Evolutionary conservation across 2,797 vertebrate species (phyloP).

Genomic region (Picus viridis): DNA sequence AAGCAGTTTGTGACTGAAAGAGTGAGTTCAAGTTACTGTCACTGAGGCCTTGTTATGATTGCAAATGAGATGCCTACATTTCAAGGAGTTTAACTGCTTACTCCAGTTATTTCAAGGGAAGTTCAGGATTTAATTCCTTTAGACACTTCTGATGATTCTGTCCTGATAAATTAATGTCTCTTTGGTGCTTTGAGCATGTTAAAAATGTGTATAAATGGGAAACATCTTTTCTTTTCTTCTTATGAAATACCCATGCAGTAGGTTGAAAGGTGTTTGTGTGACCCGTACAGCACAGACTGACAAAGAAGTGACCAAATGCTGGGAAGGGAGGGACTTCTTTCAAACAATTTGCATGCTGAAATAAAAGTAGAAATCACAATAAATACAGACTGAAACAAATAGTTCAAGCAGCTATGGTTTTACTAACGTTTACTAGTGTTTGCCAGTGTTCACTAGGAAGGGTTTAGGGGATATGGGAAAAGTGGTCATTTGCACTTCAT

Average conservation of each 20-base stretch:
- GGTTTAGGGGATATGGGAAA: neutral
- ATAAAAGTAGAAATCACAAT: neutral
- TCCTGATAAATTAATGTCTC: neutral
- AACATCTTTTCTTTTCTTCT: neutral
- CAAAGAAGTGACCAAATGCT: neutral
- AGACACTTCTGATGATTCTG: slow-evolving; percentile 14
- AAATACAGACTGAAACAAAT: neutral
- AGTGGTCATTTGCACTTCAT: neutral
- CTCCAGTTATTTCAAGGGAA: neutral
- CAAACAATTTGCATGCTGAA: neutral
- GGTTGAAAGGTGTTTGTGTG: neutral
- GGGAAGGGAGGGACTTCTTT: neutral
- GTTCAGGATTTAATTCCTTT: neutral
- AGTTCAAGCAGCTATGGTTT: neutral
- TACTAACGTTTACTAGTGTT: neutral
- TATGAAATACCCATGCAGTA: neutral
- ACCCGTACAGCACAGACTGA: neutral
- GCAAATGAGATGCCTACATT: neutral
- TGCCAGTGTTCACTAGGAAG: neutral
- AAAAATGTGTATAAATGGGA: neutral
- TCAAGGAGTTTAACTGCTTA: neutral
- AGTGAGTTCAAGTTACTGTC: neutral
- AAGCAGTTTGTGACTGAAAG: neutral
- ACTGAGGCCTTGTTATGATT: neutral
- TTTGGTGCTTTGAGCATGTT: neutral